Conservation (phyloP, 2,888 invertebrate genomes). For the Parnassius orleans region DNA sequence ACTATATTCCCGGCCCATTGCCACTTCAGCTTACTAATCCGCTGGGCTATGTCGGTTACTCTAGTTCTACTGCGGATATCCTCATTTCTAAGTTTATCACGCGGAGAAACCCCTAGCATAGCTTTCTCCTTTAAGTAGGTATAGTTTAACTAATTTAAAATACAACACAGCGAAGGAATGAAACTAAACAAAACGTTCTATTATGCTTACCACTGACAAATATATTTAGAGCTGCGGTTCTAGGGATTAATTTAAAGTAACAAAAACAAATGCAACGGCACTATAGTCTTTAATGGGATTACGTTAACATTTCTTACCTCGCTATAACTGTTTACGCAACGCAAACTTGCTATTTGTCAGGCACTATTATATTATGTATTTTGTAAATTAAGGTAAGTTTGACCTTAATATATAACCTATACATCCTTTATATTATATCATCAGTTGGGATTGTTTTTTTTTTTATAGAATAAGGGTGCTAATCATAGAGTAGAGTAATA, state of each 20-base stretch:
- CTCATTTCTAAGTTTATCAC: no score
- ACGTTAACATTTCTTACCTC: conserved; percentile 11
- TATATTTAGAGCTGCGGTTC: conserved; percentile 2
- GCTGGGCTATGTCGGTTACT: no score
- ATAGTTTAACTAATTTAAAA: not conserved
- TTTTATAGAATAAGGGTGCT: no score
- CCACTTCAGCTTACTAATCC: no score
- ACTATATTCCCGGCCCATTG: no score
- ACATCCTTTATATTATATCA: no score
- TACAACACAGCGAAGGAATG: not conserved
- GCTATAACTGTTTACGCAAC: conserved; percentile 13
- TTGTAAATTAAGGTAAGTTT: no score
- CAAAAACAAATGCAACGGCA: conserved; percentile 16
- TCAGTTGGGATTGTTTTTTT: no score
- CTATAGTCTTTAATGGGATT: conserved; percentile 13
- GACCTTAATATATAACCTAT: no score
- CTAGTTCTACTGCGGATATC: no score
- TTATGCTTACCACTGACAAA: conserved; percentile 4
- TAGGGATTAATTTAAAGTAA: conserved; percentile 13
- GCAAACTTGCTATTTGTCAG: not conserved
- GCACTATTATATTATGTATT: not conserved
- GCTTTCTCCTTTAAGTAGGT: not conserved
- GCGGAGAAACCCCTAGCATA: not conserved
- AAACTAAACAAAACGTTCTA: conserved; percentile 6
- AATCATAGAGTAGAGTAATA: no score